Evolutionary conservation across 2,888 invertebrate genomes (phyloP).

Genomic region (Drosophila affinis): DNA sequence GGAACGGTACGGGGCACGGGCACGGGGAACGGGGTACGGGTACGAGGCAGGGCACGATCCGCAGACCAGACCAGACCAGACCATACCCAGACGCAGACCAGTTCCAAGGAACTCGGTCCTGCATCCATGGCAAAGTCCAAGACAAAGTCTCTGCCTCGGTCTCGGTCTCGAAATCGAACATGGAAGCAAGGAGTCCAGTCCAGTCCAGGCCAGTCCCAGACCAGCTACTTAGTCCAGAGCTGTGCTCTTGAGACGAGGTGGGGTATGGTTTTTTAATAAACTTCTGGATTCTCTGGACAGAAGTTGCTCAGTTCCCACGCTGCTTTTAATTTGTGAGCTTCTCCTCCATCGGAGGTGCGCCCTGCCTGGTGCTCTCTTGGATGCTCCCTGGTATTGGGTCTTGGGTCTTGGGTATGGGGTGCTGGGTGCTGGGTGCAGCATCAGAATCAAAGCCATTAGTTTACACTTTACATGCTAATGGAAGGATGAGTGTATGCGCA

Average conservation of each 20-base stretch:
- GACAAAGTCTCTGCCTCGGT: constrained; percentile 57
- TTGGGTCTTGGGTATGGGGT: no score
- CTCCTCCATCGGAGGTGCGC: constrained; percentile 1
- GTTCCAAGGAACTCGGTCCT: constrained; percentile 74
- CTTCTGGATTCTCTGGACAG: constrained; percentile 34
- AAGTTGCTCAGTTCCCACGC: constrained; percentile 72
- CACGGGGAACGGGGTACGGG: background rate
- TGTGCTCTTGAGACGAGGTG: background rate
- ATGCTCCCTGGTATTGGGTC: no score
- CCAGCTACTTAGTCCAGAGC: constrained; percentile 11
- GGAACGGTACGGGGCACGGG: constrained; percentile 40
- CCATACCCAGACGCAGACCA: constrained; percentile 41
- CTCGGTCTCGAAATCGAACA: background rate
- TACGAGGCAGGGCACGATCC: background rate
- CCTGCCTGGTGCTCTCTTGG: no score
- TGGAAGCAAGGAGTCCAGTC: background rate
- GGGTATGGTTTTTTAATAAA: constrained; percentile 62
- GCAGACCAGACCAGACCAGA: background rate
- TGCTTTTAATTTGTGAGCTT: constrained; percentile 56
- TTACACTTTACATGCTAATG: constrained; percentile 82
- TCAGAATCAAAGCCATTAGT: constrained; percentile 79
- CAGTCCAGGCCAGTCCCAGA: background rate
- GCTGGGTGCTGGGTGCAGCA: constrained; percentile 18
- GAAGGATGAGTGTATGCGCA: constrained; percentile 44
- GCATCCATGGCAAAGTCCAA: constrained; percentile 28